Evolutionary conservation across 2,888 invertebrate genomes (phyloP), one percentile per base, ranked within the genome.

Genomic region (Cecidostiba fungosa): DNA sequence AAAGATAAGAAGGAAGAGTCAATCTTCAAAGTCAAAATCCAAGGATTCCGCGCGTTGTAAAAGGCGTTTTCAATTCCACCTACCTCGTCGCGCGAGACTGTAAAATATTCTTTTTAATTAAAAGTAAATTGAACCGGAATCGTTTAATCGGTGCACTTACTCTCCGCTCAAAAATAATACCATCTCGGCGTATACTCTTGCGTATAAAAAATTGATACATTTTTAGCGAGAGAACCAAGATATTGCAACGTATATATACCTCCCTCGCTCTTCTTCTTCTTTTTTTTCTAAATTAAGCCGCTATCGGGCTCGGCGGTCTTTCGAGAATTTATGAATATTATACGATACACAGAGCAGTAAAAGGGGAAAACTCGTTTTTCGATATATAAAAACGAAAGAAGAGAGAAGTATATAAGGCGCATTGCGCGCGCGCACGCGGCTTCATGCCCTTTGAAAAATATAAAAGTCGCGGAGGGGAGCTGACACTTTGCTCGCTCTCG

Each of bases 251-350:
- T 39, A 4, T 54, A 23, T n/a, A 5, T 59, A 50, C 50, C 19
- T n/a, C n/a, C n/a, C 54, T 59, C 54, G 1, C 23, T 26, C 54
- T 23, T 10, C 1, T 47, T 32, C n/a, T 19, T n/a, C n/a, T 36
- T 79, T 84, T 84, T 76, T 81, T 77, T 86, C 77, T 82, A 86
- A 83, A 86, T 83, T 82, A 83, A 85, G 72, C 77, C 50, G 77
- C 77, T 84, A 74, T 84, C 79, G 50, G 29, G 29, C n/a, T 74
- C 66, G 0, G 39, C 66, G 70, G 72, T 85, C 77, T 62, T 82
- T 80, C 82, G 80, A 80, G 84, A 86, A 82, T 86, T 86, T 86
- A 86, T 86, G 86, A 84, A 86, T 86, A 86, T 86, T 86, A 84
- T 84, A 82, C 86, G 84, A 83, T 79, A 70, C 74, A 70, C 78